Conservation (phyloP, 2,113 vertebrate species). For the Urocynchramus pylzowi region DNA sequence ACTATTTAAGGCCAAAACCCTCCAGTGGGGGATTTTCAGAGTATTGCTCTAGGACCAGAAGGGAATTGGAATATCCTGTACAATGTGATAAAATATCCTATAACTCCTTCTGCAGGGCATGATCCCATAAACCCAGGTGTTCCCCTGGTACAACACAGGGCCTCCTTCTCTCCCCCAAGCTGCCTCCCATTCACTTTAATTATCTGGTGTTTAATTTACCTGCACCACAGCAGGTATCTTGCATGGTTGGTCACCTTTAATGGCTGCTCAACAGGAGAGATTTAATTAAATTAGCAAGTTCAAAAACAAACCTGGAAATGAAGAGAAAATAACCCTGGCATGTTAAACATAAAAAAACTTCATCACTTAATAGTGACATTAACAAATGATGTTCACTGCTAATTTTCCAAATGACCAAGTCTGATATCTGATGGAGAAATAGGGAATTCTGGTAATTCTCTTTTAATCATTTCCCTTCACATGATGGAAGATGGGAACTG, state of each 20-base stretch:
- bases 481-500: not conserved
- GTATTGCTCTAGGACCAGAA: not conserved
- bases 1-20: not conserved
- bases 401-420: constrained; percentile 74
- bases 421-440: constrained; percentile 65
- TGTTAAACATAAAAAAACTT: constrained; percentile 56
- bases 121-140: not conserved
- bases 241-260: constrained; percentile 70
- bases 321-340: constrained; percentile 37
- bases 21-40: not conserved
- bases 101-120: not conserved
- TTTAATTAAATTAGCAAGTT: constrained; percentile 79
- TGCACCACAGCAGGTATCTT: constrained; percentile 67
- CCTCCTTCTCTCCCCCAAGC: not conserved
- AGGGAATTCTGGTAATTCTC: constrained; percentile 53
- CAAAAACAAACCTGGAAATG: constrained; percentile 39
- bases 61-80: not conserved
- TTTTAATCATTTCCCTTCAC: constrained; percentile 51
- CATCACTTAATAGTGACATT: constrained; percentile 69
- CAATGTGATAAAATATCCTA: not conserved
- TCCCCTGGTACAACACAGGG: not conserved
- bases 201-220: not conserved
- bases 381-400: constrained; percentile 79
- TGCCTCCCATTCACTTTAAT: constrained; percentile 51
- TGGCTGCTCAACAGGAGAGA: constrained; percentile 64